Percentiles rank a stretch among this genome's conserved stretches.
phyloP scores from a whole-genome alignment of 2,888 invertebrate species.

The Pachliopta kotzebuea region DNA sequence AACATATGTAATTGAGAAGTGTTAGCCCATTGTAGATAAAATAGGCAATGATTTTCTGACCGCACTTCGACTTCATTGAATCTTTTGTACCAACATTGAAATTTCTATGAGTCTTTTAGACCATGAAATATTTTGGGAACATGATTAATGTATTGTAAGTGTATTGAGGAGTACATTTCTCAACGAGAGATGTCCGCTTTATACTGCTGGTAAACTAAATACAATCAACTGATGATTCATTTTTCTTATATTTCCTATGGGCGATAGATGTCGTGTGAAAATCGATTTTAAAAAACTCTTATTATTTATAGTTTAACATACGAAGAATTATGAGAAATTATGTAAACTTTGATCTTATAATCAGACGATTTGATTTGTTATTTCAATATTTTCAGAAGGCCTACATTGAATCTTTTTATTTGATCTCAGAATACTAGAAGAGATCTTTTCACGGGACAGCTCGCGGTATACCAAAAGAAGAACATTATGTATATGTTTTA shows the following conservation, averaged over 20 bases:
- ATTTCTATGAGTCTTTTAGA: neutral
- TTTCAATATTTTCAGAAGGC: neutral
- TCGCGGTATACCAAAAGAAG: slow-evolving; percentile 72
- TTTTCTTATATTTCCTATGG: neutral
- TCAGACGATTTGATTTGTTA: neutral
- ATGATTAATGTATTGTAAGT: neutral
- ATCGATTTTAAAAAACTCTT: no score
- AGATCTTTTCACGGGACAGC: slow-evolving; percentile 51
- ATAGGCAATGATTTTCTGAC: no score
- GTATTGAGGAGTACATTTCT: neutral
- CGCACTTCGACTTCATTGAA: no score
- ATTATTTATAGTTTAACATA: no score
- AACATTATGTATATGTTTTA: slow-evolving; percentile 59
- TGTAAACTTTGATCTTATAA: neutral
- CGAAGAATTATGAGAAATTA: neutral
- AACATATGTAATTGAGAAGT: no score
- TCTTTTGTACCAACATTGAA: no score
- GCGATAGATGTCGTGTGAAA: neutral
- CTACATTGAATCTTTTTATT: slow-evolving; percentile 56
- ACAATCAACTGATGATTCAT: neutral
- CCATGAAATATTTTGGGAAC: neutral
- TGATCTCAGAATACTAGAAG: slow-evolving; percentile 65
- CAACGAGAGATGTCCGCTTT: neutral
- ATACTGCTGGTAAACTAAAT: neutral
- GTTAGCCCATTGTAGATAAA: no score